Evolutionary conservation across 2,113 vertebrate species (phyloP).

Genomic region (Pimephales promelas): DNA sequence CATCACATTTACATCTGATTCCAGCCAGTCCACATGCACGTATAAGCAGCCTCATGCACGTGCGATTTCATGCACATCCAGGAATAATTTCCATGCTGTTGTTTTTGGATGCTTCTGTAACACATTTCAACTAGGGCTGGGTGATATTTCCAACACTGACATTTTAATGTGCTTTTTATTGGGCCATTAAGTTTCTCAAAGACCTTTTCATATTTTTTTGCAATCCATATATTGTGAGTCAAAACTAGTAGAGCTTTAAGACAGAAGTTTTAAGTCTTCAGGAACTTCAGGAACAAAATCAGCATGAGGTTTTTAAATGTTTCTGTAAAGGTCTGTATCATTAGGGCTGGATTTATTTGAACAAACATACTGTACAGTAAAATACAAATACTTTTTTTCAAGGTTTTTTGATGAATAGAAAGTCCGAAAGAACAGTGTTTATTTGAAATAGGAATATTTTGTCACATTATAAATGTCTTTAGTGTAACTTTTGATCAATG

Average conservation of each 20-base stretch:
- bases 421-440: no score
- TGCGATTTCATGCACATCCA: not conserved
- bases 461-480: no score
- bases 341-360: no score
- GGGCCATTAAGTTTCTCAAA: not conserved
- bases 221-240: slow-evolving; percentile 13
- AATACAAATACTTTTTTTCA: no score
- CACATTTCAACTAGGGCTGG: not conserved
- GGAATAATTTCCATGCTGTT: slow-evolving; percentile 1
- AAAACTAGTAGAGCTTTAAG: not conserved
- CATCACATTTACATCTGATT: not conserved
- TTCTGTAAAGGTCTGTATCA: no score
- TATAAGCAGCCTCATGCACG: not conserved
- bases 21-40: not conserved
- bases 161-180: slow-evolving; percentile 16
- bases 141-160: slow-evolving; percentile 7
- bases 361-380: no score
- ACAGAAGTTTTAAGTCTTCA: not conserved
- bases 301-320: no score
- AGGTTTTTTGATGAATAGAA: no score
- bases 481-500: no score
- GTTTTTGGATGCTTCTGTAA: not conserved
- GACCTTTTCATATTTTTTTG: not conserved
- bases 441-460: no score
- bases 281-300: no score